A percentile compares a stretch with the other conserved stretches of the same genome.
These are phyloP conservation scores for Oryctes rhinoceros DNA, from an alignment of 1,140 invertebrate genomes.

Conservation along the genomic window DNA sequence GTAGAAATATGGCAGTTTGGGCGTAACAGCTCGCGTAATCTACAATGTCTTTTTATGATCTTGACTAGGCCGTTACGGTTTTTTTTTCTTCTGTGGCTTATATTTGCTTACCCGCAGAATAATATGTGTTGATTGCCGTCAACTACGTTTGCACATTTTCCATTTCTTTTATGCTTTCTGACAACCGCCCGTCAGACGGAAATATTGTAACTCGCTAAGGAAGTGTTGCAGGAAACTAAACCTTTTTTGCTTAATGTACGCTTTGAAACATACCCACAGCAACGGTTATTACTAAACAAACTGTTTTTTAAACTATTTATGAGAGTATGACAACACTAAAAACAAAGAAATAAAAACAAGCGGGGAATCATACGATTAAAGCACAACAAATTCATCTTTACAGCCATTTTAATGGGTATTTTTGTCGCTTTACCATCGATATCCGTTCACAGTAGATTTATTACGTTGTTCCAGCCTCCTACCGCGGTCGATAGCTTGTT, in stretches of 20 bases:
- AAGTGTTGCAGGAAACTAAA: no score
- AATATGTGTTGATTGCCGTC: neutral
- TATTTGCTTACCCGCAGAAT: neutral
- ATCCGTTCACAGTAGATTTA: constrained; percentile 26
- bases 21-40: neutral
- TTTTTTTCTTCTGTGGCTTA: neutral
- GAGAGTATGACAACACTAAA: neutral
- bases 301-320: neutral
- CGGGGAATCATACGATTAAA: neutral
- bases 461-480: constrained; percentile 1
- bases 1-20: neutral
- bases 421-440: constrained; percentile 23
- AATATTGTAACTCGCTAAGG: neutral
- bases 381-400: constrained; percentile 19
- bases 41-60: neutral
- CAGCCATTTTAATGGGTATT: constrained; percentile 15
- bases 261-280: neutral
- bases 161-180: neutral
- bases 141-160: neutral
- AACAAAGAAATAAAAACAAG: neutral
- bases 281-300: neutral
- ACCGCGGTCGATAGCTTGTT: constrained; percentile 17
- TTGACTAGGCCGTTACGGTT: neutral
- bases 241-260: no score
- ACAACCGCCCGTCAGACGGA: neutral